phyloP scores from a whole-genome alignment of 2,797 vertebrate genomes.

The Sandelia bainsii region DNA sequence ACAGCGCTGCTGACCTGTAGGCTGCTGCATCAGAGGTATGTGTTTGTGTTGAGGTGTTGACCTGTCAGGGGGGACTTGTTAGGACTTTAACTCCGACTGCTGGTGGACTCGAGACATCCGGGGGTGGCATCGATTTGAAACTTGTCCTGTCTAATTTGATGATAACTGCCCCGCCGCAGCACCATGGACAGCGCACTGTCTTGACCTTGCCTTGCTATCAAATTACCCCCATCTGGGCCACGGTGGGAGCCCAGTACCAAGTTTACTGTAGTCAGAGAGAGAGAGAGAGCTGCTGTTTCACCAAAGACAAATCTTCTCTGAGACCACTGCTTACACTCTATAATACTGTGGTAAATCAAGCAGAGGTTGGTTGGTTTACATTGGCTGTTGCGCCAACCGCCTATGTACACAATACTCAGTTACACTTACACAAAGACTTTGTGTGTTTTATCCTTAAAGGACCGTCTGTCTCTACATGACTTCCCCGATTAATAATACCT shows the following conservation, averaged over 20 bases:
- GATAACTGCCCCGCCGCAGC: slow-evolving; percentile 84
- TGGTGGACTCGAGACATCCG: slow-evolving; percentile 82
- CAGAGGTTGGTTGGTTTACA: slow-evolving; percentile 41
- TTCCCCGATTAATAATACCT: background rate
- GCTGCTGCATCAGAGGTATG: slow-evolving; percentile 78
- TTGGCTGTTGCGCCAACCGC: slow-evolving; percentile 35
- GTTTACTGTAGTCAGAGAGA: slow-evolving; percentile 55
- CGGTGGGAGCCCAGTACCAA: slow-evolving; percentile 70
- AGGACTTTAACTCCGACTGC: slow-evolving; percentile 82
- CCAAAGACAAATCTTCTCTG: slow-evolving; percentile 53
- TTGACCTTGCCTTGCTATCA: slow-evolving; percentile 84
- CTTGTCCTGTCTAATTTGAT: slow-evolving; percentile 87
- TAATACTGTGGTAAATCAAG: slow-evolving; percentile 50
- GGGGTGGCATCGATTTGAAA: slow-evolving; percentile 87
- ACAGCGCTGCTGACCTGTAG: slow-evolving; percentile 77
- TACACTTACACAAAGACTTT: slow-evolving; percentile 24
- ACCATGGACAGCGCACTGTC: slow-evolving; percentile 95
- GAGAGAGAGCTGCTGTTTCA: slow-evolving; percentile 29
- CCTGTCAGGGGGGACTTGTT: slow-evolving; percentile 83
- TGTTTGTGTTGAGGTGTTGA: slow-evolving; percentile 80
- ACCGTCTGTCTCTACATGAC: background rate
- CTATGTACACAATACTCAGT: slow-evolving; percentile 51
- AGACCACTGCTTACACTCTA: slow-evolving; percentile 51
- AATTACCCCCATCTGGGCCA: slow-evolving; percentile 78
- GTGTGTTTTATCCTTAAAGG: slow-evolving; percentile 20